Evolutionary conservation across 2,113 vertebrate species (phyloP).

Genomic region (Agapornis roseicollis): DNA sequence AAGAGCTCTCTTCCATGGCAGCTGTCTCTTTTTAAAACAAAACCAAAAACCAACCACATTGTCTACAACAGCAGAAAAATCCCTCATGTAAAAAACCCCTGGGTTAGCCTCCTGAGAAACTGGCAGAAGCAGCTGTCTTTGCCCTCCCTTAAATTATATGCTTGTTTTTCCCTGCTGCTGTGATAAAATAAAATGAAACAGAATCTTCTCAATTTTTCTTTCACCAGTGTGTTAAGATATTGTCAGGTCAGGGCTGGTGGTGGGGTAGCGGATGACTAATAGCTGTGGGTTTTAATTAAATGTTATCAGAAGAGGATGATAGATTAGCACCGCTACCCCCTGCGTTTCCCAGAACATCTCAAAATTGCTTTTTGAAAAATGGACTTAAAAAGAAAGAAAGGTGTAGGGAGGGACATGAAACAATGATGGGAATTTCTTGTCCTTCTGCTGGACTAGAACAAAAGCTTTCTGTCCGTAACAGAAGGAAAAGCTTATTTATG

Average conservation of each 20-base stretch:
- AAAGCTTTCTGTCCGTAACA: slow-evolving; percentile 7
- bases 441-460: not conserved
- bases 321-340: slow-evolving; percentile 44
- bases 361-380: slow-evolving; percentile 72
- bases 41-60: not conserved
- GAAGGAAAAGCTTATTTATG: not conserved
- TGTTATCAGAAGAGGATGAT: slow-evolving; percentile 63
- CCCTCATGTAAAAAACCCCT: not conserved
- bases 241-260: slow-evolving; percentile 40
- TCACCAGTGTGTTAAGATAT: slow-evolving; percentile 49
- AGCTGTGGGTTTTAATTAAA: slow-evolving; percentile 62
- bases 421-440: slow-evolving; percentile 59
- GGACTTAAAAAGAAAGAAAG: not conserved
- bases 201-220: slow-evolving; percentile 43
- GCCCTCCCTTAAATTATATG: slow-evolving; percentile 19
- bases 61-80: not conserved
- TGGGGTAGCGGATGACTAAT: slow-evolving; percentile 55
- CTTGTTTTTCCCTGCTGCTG: slow-evolving; percentile 15
- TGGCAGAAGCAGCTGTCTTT: not conserved
- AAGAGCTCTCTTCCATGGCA: not conserved
- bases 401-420: not conserved
- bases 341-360: slow-evolving; percentile 57
- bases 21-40: not conserved
- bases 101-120: slow-evolving; percentile 28
- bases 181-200: slow-evolving; percentile 35